Percentiles rank a stretch among this genome's conserved stretches.
phyloP scores from a whole-genome alignment of 1,140 invertebrate species.

The Lepidurus arcticus region DNA sequence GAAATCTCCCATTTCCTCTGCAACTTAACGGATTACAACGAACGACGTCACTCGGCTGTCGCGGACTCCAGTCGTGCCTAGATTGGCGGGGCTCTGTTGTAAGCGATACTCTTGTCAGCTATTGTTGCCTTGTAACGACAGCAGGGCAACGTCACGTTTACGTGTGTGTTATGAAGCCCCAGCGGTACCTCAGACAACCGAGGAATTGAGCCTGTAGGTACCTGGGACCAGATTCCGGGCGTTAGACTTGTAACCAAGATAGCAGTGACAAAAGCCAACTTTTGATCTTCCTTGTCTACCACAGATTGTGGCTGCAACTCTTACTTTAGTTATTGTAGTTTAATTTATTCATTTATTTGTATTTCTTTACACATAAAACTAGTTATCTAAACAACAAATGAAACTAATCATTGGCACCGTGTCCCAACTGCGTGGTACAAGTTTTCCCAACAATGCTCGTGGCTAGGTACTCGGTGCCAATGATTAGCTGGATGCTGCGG shows the following conservation, averaged over 20 bases:
- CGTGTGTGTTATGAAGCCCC: not conserved
- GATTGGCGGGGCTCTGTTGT: not conserved
- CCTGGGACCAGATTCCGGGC: constrained; percentile 1
- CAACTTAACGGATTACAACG: not conserved
- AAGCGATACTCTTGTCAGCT: not conserved
- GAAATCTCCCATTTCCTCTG: too few relatives aligned
- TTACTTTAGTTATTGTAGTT: too few relatives aligned
- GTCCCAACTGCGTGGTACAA: too few relatives aligned
- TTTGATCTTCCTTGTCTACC: not conserved
- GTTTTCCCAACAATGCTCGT: not conserved
- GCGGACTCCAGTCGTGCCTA: not conserved
- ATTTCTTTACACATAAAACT: too few relatives aligned
- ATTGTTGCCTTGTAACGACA: constrained; percentile 4
- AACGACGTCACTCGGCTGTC: constrained; percentile 3
- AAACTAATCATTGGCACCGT: too few relatives aligned
- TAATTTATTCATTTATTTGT: too few relatives aligned
- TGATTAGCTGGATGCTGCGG: constrained; percentile 9
- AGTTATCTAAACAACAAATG: too few relatives aligned
- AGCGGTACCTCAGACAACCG: not conserved
- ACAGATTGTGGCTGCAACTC: too few relatives aligned
- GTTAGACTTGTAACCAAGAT: constrained; percentile 2
- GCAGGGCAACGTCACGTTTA: constrained; percentile 1
- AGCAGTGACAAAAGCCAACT: not conserved
- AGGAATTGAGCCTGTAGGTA: not conserved
- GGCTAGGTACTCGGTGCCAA: constrained; percentile 6